A percentile compares a stretch with the other conserved stretches of the same genome.
Evolutionary conservation across 2,888 invertebrate genomes (phyloP).

Genomic region (Drosophila affinis): DNA sequence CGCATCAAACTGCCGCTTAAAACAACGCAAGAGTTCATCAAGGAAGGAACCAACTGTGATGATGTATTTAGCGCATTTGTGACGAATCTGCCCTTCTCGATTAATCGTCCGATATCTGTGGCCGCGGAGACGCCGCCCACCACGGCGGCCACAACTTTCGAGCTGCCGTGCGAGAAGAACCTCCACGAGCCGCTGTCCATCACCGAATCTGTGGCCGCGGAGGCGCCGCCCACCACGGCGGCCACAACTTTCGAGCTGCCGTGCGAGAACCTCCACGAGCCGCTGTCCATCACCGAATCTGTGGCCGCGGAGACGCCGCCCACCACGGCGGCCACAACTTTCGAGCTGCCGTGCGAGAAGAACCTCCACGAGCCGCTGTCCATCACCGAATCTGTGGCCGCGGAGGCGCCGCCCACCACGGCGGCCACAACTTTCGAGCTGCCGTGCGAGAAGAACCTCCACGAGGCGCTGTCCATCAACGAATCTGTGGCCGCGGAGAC

Average conservation of each 20-base stretch:
- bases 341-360: constrained; percentile 65
- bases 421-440: constrained; percentile 69
- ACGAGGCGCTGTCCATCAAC: constrained; percentile 82
- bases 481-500: constrained; percentile 82
- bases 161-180: constrained; percentile 75
- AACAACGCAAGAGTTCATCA: constrained; percentile 86
- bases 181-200: constrained; percentile 83
- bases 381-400: constrained; percentile 50
- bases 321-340: constrained; percentile 68
- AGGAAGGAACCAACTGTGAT: constrained; percentile 91
- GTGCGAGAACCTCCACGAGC: constrained; percentile 83
- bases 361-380: constrained; percentile 84
- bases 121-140: constrained; percentile 73
- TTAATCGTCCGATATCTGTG: constrained; percentile 85
- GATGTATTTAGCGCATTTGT: constrained; percentile 89
- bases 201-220: constrained; percentile 53
- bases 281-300: constrained; percentile 76
- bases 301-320: constrained; percentile 81
- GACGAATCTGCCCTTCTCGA: constrained; percentile 85
- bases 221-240: constrained; percentile 63
- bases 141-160: constrained; percentile 68
- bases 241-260: constrained; percentile 68
- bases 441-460: constrained; percentile 78
- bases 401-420: constrained; percentile 62
- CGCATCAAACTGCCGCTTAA: constrained; percentile 61